A percentile compares a stretch with the other conserved stretches of the same genome.
Conservation (phyloP, 2,797 vertebrate genomes). For the Leptoclinus maculatus region DNA sequence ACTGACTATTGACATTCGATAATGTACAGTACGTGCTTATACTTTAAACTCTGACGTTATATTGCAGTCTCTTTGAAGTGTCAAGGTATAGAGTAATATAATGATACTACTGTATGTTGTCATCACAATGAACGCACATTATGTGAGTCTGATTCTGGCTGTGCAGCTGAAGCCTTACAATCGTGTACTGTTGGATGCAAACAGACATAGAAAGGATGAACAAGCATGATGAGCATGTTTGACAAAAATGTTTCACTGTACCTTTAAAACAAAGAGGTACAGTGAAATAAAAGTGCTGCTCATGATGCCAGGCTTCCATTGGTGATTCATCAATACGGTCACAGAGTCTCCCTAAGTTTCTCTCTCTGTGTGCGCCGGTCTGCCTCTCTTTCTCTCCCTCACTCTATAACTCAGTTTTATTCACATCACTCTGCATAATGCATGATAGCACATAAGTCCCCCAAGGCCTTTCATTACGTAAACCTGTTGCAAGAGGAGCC, state of each 20-base stretch:
- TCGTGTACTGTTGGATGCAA: neutral
- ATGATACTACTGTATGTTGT: neutral
- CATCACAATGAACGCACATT: neutral
- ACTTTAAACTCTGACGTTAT: conserved; percentile 1
- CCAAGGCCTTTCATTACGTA: conserved; percentile 76
- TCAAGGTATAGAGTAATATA: neutral
- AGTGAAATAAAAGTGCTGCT: conserved; percentile 28
- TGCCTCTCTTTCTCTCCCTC: conserved; percentile 48
- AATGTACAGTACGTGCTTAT: neutral
- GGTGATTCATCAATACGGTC: conserved; percentile 66
- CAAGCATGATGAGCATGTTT: neutral
- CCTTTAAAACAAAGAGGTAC: conserved; percentile 44
- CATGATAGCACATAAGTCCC: conserved; percentile 73
- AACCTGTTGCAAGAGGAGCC: conserved; percentile 80
- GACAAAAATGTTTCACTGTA: conserved; percentile 14
- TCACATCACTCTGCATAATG: conserved; percentile 79
- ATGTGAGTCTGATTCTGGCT: neutral
- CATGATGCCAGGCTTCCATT: conserved; percentile 25
- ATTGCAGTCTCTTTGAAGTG: conserved; percentile 7
- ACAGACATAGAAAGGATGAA: neutral
- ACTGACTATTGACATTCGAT: conserved; percentile 27
- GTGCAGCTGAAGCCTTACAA: conserved; percentile 1
- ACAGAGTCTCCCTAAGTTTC: conserved; percentile 47
- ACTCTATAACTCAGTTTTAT: conserved; percentile 73
- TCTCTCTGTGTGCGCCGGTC: conserved; percentile 34